Evolutionary conservation across 2,113 vertebrate genomes (phyloP).

Genomic region (Cyphomyrus discorhynchus): DNA sequence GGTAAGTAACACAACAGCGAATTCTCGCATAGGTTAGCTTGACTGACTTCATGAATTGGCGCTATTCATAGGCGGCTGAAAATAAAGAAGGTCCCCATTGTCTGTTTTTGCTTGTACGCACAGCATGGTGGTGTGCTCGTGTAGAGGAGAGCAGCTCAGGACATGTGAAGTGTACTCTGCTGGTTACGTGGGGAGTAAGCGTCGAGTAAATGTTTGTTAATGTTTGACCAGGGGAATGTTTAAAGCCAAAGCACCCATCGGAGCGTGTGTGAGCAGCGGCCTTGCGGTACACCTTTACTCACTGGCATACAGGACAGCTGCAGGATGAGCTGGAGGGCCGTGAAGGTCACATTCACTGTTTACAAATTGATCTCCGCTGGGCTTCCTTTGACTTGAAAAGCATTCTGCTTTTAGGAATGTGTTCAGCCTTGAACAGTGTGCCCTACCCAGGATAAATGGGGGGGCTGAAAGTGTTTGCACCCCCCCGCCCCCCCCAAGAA

Average conservation of each 20-base stretch:
- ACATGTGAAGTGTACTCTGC: not conserved
- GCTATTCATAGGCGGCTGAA: not conserved
- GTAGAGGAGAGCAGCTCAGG: not conserved
- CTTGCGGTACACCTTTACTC: not conserved
- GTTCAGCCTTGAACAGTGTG: not conserved
- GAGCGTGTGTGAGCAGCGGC: not conserved
- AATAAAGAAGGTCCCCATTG: not conserved
- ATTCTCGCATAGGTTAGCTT: not conserved
- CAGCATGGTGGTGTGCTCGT: not conserved
- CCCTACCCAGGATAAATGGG: not conserved
- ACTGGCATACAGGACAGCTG: not conserved
- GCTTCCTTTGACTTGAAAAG: not conserved
- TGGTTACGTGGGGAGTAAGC: not conserved
- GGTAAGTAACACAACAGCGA: not conserved
- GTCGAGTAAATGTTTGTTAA: not conserved
- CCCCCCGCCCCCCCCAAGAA: not conserved
- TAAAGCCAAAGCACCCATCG: not conserved
- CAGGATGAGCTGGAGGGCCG: not conserved
- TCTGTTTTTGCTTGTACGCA: not conserved
- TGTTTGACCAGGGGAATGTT: slow-evolving; percentile 7
- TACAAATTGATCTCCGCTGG: not conserved
- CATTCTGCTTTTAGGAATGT: not conserved
- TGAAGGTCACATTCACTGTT: not conserved
- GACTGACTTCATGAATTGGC: not conserved
- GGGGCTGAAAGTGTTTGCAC: not conserved